Evolutionary conservation across 2,797 vertebrate genomes (phyloP), one percentile per base, ranked within the genome.

Genomic region (Muraenolepis orangiensis): DNA sequence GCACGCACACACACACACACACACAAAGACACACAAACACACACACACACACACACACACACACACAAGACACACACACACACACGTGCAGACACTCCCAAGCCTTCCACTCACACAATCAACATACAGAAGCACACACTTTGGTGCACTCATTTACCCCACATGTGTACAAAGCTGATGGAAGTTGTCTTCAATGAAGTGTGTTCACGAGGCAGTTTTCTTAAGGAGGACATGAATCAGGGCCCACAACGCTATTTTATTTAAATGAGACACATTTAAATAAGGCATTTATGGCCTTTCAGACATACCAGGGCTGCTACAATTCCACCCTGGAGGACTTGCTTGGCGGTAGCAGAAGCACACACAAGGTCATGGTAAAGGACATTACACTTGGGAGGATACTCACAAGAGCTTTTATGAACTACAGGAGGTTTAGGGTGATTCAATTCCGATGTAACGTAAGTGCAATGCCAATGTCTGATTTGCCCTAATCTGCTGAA

Each of bases 81-180:
- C 32, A 34, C 8, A 34, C 32, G 8, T 8, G 8, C 32, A 34
- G 14, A 18, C 16, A 18, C 42, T 16, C 16, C 18, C 14, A 14
- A 20, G 14, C 16, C 18, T n/a, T 20, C 14, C 32, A 34, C 32
- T 4, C 3, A 57, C 51, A 57, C 51, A n/a, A 4, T n/a, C 51
- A 57, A 18, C 46, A 51, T 51, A 51, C 72, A 57, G 8, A 57
- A 57, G 51, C 20, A 57, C 51, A 71, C 66, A 69, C 72, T 57
- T 66, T 40, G 23, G 73, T 64, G 73, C 67, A 70, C 71, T 70
- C 71, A 72, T 74, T 57, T 57, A 34, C 23, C 29, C 14, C n/a
- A 69, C 57, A 69, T 8, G 13, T 40, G 69, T 40, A 57, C 66
- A 73, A 57, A 57, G n/a, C 51, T 57, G 51, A 57, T 23, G n/a